Evolutionary conservation across 2,888 invertebrate genomes (phyloP), one percentile per base, ranked within the genome.

Genomic region (Zelleria hepariella): DNA sequence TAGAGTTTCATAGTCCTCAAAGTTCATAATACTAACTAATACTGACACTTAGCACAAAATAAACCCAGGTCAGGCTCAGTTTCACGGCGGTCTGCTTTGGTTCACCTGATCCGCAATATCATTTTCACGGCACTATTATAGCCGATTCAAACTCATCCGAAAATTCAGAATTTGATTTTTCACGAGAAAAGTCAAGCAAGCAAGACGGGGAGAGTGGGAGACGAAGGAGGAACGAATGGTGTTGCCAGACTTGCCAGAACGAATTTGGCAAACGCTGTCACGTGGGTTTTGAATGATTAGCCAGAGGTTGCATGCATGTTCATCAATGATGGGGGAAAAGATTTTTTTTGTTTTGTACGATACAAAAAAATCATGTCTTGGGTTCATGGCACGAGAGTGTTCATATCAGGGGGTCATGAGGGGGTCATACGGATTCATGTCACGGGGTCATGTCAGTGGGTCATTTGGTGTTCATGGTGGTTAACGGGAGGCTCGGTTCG

Each of bases 1-100:
- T 77, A 99, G 92, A 78, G 94, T 93, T 92, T 99, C 99, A 92
- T 99, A 99, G 82, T 97, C 97, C 86, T 96, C 95, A 88, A 93
- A 91, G 91, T 94, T 95, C 95, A 96, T 96, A 90, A 90, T 92
- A 90, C 78, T 83, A 82, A 80, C 82, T 80, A 82, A 84, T 84
- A 83, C 82, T 82, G 78, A 78, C 83, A 87, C 85, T 85, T 74
- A 66, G 66, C 77, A 80, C 78, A 70, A 83, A 83, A 82, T 74
- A 77, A 69, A 73, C 75, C 79, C 77, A 27, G 25, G 18, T 32
- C 20, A n/a, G 42, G 42, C 24, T 21, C 15, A 24, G 54, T 49
- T 48, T 21, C 55, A 47, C 21, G 47, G 20, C 27, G 26, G 27
- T 4, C 20, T 55, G 7, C n/a, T 47, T 5, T 67, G 70, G 69